A percentile compares a stretch with the other conserved stretches of the same genome.
Evolutionary conservation across 2,797 vertebrate genomes (phyloP).

Genomic region (Echeneis naucrates): DNA sequence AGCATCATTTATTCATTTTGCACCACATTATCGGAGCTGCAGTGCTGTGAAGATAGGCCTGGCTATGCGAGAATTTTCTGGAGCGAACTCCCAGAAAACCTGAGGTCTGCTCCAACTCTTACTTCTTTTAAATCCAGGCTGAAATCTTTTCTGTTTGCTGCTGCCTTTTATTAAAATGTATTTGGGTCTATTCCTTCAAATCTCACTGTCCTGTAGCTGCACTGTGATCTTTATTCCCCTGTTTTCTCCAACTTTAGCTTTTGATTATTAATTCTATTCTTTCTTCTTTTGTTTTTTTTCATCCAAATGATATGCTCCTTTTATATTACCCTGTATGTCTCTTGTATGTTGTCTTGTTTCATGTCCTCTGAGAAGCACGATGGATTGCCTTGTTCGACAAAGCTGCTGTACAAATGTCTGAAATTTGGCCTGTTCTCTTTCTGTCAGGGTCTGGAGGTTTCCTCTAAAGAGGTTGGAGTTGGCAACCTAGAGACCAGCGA

Average conservation of each 20-base stretch:
- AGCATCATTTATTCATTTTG: slow-evolving; percentile 20
- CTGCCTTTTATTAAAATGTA: slow-evolving; percentile 53
- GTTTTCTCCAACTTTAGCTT: slow-evolving; percentile 43
- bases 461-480: slow-evolving; percentile 84
- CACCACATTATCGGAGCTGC: not conserved
- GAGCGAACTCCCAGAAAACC: slow-evolving; percentile 69
- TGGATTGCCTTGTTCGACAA: slow-evolving; percentile 13
- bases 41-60: not conserved
- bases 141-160: slow-evolving; percentile 56
- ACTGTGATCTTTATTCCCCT: slow-evolving; percentile 42
- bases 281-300: slow-evolving; percentile 18
- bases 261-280: slow-evolving; percentile 36
- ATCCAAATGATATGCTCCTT: slow-evolving; percentile 20
- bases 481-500: slow-evolving; percentile 87
- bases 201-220: slow-evolving; percentile 44
- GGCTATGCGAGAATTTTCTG: not conserved
- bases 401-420: not conserved
- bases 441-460: slow-evolving; percentile 86
- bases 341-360: slow-evolving; percentile 19
- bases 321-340: slow-evolving; percentile 40
- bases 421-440: slow-evolving; percentile 27
- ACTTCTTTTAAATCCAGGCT: slow-evolving; percentile 57
- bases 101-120: slow-evolving; percentile 54
- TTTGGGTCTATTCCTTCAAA: slow-evolving; percentile 29
- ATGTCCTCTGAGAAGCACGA: slow-evolving; percentile 2